Conservation (phyloP, 2,888 invertebrate genomes). For the Dasypogon diadema region DNA sequence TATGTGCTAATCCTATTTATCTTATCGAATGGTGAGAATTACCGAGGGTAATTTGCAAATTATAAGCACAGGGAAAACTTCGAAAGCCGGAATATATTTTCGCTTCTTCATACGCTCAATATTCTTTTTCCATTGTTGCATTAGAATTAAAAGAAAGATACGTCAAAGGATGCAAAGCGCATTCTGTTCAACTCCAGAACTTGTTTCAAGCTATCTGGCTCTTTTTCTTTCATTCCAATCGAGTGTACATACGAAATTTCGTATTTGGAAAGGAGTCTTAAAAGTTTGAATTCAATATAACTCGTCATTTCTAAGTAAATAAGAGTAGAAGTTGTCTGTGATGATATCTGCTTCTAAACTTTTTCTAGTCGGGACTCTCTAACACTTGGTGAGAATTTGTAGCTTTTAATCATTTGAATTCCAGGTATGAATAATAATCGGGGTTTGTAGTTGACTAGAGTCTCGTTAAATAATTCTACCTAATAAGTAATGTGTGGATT, state of each 20-base stretch:
- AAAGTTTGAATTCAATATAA: slow-evolving; percentile 78
- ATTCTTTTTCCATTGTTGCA: no score
- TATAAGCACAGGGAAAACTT: no score
- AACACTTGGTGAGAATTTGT: slow-evolving; percentile 61
- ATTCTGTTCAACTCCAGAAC: slow-evolving; percentile 78
- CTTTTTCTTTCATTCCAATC: slow-evolving; percentile 91
- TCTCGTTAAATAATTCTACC: slow-evolving; percentile 77
- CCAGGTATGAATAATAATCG: slow-evolving; percentile 84
- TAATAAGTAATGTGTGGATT: slow-evolving; percentile 81
- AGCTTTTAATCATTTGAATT: slow-evolving; percentile 91
- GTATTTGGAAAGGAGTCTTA: slow-evolving; percentile 75
- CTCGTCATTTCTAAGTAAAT: slow-evolving; percentile 91
- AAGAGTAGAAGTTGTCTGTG: slow-evolving; percentile 73
- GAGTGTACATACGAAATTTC: slow-evolving; percentile 83
- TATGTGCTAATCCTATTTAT: no score
- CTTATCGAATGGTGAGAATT: no score
- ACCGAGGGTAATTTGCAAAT: no score
- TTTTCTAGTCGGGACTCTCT: slow-evolving; percentile 74
- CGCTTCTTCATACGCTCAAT: no score
- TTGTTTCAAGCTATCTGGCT: slow-evolving; percentile 81
- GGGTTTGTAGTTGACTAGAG: slow-evolving; percentile 75
- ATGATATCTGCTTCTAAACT: slow-evolving; percentile 76
- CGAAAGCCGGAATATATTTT: no score
- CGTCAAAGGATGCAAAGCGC: slow-evolving; percentile 79
- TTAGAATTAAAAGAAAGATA: no score